Percentiles rank a stretch among this genome's conserved stretches.
These are phyloP conservation scores for Megaustenia siamemsis DNA, from an alignment of 2,888 invertebrate species.

Conservation along the genomic window DNA sequence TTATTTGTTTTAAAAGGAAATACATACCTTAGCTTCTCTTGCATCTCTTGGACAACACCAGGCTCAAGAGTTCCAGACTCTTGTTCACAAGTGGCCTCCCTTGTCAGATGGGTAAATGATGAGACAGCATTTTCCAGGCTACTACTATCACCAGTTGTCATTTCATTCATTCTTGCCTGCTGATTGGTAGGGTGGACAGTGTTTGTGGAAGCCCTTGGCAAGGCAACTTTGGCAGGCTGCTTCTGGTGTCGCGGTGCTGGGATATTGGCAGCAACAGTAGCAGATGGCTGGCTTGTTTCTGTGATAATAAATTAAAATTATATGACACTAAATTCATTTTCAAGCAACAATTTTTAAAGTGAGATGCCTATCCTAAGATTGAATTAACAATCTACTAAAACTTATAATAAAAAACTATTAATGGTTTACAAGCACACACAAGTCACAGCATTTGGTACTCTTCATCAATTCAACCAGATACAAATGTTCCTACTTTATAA, in stretches of 20 bases:
- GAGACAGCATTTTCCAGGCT: slow-evolving; percentile 32
- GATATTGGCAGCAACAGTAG: slow-evolving; percentile 21
- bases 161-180: slow-evolving; percentile 39
- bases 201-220: neutral
- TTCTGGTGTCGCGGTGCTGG: slow-evolving; percentile 15
- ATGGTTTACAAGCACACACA: too few relatives aligned
- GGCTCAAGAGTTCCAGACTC: slow-evolving; percentile 3
- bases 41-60: slow-evolving; percentile 35
- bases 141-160: neutral
- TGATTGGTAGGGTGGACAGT: slow-evolving; percentile 31
- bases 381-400: neutral
- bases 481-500: too few relatives aligned
- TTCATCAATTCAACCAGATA: too few relatives aligned
- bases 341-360: neutral
- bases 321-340: neutral
- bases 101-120: slow-evolving; percentile 33
- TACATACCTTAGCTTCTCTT: slow-evolving; percentile 48
- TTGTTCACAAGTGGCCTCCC: slow-evolving; percentile 21
- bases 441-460: too few relatives aligned
- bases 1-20: too few relatives aligned
- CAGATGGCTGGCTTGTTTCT: slow-evolving; percentile 23
- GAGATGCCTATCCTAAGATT: neutral
- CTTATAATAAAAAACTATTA: too few relatives aligned
- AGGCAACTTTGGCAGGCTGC: slow-evolving; percentile 7
- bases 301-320: neutral